Percentiles rank a stretch among this genome's conserved stretches.
Evolutionary conservation across 1,140 invertebrate genomes (phyloP).

Genomic region (Bilobella aurantiaca): DNA sequence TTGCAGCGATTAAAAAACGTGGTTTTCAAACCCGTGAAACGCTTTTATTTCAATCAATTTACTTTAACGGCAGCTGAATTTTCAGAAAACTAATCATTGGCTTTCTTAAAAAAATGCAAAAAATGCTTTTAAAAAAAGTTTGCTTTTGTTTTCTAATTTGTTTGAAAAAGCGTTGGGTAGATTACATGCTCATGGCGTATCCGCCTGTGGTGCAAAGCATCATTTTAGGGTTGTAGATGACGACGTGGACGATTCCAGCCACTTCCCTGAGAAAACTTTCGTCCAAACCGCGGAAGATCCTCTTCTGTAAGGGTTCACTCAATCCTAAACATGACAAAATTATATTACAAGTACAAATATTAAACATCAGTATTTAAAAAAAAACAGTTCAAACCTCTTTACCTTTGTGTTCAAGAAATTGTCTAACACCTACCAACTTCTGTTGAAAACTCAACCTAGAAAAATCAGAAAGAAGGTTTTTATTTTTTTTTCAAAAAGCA

Average conservation of each 20-base stretch:
- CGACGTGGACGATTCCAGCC: slow-evolving; percentile 20
- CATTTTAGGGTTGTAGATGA: slow-evolving; percentile 31
- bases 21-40: too few relatives aligned
- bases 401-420: slow-evolving; percentile 25
- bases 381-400: too few relatives aligned
- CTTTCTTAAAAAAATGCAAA: too few relatives aligned
- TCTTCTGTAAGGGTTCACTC: slow-evolving; percentile 18
- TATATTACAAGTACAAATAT: background rate
- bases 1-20: too few relatives aligned
- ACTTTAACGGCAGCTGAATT: too few relatives aligned
- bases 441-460: slow-evolving; percentile 29
- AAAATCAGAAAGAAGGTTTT: too few relatives aligned
- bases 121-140: too few relatives aligned
- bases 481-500: too few relatives aligned
- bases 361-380: background rate
- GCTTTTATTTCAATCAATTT: too few relatives aligned
- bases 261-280: slow-evolving; percentile 27
- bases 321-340: background rate
- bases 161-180: too few relatives aligned
- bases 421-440: slow-evolving; percentile 22
- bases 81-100: too few relatives aligned
- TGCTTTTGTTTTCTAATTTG: too few relatives aligned
- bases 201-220: slow-evolving; percentile 22
- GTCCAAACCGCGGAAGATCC: slow-evolving; percentile 25
- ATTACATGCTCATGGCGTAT: slow-evolving; percentile 25